Base-by-base conservation (phyloP, 2,888 invertebrate genomes). In the Tipula lateralis region DNA sequence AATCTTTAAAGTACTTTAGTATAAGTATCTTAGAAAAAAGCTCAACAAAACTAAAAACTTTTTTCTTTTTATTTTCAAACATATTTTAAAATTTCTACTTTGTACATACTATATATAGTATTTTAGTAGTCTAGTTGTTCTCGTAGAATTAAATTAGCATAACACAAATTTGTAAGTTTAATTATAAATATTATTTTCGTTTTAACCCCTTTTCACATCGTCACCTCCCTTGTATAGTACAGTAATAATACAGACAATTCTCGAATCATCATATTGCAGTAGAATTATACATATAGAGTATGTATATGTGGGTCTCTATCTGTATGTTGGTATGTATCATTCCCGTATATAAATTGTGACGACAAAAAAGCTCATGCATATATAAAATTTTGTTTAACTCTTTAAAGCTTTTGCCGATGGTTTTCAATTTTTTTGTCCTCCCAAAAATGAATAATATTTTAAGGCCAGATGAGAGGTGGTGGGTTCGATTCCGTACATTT, bases 161-260 rank as follows among this genome's bases (percentile, higher is more conserved):
- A 66, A 66, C 66, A 66, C 66, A 66, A 66, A 66, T 66, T 66
- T 66, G 66, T 66, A 66, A 66, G 24, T 66, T 66, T 66, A 66
- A 66, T 66, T 24, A 66, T 66, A 24, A 66, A 66, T 44, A 44
- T 44, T 44, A 44, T 66, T 66, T 66, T 66, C 24, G 9, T 66
- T 66, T 66, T 12, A 66, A 66, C 66, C 66, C 66, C 24, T 24
- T n/a, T 12, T 4, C n/a, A n/a, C n/a, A 4, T 2, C 66, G 9
- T 66, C n/a, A 66, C 66, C 24, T 24, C 24, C 66, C 66, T 66
- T 50, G 9, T 66, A 19, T 9, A 9, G 2, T 9, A 66, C 7
- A 24, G 24, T 66, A 24, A 24, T 66, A 66, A 66, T 66, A 24
- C 7, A 50, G 44, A 50, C 4, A 50, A 50, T 66, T 9, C 66